These are phyloP conservation scores for Cenopis cana DNA, from an alignment of 2,888 invertebrate genomes.

Conservation along the genomic window DNA sequence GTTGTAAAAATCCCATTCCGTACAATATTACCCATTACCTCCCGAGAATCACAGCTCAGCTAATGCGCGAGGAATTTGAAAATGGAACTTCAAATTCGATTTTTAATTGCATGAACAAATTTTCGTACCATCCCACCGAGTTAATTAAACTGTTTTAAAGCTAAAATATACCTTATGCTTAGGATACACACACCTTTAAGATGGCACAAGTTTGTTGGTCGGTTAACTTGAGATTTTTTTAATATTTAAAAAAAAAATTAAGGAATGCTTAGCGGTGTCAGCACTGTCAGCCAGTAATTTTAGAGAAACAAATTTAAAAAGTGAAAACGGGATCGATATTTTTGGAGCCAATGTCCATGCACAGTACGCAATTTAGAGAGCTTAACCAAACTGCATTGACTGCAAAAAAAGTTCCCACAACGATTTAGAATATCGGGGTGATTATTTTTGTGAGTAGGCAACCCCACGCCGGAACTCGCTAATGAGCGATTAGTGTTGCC, in stretches of 20 bases:
- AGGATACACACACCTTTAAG: neutral
- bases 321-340: constrained; percentile 4
- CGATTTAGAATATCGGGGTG: constrained; percentile 55
- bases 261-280: constrained; percentile 1
- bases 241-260: constrained; percentile 8
- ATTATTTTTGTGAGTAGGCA: constrained; percentile 53
- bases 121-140: constrained; percentile 55
- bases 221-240: neutral
- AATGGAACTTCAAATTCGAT: constrained; percentile 77
- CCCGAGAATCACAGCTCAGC: constrained; percentile 77
- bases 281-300: constrained; percentile 3
- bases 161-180: constrained; percentile 1
- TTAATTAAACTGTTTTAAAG: neutral
- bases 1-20: constrained; percentile 82
- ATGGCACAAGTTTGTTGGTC: neutral
- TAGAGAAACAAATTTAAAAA: neutral
- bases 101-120: constrained; percentile 79
- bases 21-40: constrained; percentile 83
- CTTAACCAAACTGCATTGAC: constrained; percentile 36
- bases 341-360: constrained; percentile 9
- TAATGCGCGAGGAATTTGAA: constrained; percentile 74
- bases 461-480: constrained; percentile 73
- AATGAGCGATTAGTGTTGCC: constrained; percentile 84
- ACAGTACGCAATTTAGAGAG: constrained; percentile 23
- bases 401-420: constrained; percentile 57